Percentiles rank a stretch among this genome's conserved stretches.
phyloP scores from a whole-genome alignment of 2,113 vertebrate genomes.

The Nothobranchius furzeri region DNA sequence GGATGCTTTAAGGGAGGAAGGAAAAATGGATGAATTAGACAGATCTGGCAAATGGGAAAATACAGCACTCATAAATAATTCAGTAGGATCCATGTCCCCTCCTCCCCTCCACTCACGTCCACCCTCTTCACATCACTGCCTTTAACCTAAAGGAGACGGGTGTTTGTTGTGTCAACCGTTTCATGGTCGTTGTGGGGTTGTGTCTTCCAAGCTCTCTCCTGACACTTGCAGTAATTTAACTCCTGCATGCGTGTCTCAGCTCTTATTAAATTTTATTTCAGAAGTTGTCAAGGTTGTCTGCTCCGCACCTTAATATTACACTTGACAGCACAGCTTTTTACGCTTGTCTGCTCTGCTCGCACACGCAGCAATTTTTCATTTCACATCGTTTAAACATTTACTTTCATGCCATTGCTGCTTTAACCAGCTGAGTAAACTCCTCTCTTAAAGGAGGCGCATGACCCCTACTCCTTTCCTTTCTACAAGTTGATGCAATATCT shows the following conservation, averaged over 20 bases:
- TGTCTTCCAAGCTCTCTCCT: constrained; percentile 36
- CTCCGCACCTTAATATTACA: constrained; percentile 43
- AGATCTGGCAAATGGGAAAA: constrained; percentile 44
- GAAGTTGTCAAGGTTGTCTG: constrained; percentile 44
- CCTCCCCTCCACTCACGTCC: constrained; percentile 25
- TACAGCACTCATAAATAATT: constrained; percentile 72
- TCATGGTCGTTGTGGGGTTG: constrained; percentile 49
- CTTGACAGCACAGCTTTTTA: constrained; percentile 49
- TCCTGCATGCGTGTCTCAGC: constrained; percentile 12
- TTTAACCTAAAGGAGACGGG: constrained; percentile 54
- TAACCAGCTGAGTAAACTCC: constrained; percentile 28
- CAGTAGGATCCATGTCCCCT: constrained; percentile 37
- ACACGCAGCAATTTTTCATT: constrained; percentile 40
- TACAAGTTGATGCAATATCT: neutral
- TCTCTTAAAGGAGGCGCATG: neutral
- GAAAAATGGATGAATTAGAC: constrained; percentile 55
- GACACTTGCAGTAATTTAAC: constrained; percentile 37
- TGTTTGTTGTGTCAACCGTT: constrained; percentile 64
- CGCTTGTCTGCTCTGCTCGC: constrained; percentile 39
- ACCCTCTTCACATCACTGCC: constrained; percentile 40
- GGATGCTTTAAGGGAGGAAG: constrained; percentile 54
- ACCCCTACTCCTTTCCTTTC: neutral
- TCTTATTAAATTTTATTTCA: constrained; percentile 37
- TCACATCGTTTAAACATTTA: constrained; percentile 49
- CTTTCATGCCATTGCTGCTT: constrained; percentile 32